A percentile compares a stretch with the other conserved stretches of the same genome.
These are phyloP conservation scores for Aptenodytes forsteri DNA, from an alignment of 2,113 vertebrate species.

Conservation along the genomic window DNA sequence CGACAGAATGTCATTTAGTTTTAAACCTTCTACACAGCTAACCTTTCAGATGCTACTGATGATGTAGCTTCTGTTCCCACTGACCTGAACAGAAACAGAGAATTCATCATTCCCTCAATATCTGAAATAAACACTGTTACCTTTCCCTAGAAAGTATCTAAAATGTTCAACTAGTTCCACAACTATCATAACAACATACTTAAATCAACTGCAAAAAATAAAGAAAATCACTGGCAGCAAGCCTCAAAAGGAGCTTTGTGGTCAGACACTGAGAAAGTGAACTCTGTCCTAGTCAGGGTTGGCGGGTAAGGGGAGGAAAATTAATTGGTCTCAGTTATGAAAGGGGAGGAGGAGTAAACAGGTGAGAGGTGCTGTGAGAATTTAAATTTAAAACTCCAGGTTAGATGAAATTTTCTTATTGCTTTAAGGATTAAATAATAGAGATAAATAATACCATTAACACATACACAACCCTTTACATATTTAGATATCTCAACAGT, in stretches of 20 bases:
- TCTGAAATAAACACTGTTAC: background rate
- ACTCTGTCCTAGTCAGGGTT: background rate
- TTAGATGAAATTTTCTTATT: background rate
- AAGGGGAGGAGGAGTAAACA: background rate
- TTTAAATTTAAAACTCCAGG: background rate
- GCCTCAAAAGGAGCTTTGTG: background rate
- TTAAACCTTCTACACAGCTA: background rate
- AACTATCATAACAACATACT: background rate
- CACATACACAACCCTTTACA: background rate
- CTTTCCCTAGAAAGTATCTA: background rate
- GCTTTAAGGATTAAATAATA: background rate
- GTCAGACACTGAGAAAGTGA: background rate
- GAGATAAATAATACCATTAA: background rate
- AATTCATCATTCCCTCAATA: background rate
- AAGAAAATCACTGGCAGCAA: background rate
- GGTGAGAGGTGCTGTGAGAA: background rate
- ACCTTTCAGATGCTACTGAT: background rate
- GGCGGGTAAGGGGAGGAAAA: background rate
- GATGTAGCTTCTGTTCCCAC: background rate
- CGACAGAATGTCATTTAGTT: background rate
- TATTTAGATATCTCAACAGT: background rate
- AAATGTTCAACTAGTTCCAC: background rate
- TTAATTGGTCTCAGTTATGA: background rate
- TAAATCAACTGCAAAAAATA: background rate
- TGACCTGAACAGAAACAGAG: background rate